phyloP scores from a whole-genome alignment of 2,113 vertebrate genomes.

The Phylloscopus trochiloides region DNA sequence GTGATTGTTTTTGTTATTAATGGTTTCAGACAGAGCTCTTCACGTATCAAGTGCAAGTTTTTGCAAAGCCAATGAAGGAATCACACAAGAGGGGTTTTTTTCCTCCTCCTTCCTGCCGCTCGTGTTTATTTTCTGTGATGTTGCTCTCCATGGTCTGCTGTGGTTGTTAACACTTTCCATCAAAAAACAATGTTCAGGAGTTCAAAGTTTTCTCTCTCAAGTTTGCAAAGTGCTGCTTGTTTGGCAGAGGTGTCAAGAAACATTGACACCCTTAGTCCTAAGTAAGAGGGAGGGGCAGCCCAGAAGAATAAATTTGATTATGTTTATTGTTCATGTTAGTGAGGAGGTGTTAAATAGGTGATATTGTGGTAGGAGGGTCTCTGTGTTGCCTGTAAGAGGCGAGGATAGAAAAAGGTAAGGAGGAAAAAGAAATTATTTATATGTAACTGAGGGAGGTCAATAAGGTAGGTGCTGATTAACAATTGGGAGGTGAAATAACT shows the following conservation, averaged over 20 bases:
- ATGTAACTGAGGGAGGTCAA: background rate
- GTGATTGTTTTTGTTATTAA: constrained; percentile 66
- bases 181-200: constrained; percentile 8
- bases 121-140: constrained; percentile 41
- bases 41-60: constrained; percentile 51
- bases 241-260: background rate
- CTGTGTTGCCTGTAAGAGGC: background rate
- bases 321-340: background rate
- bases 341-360: background rate
- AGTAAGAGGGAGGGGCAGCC: background rate
- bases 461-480: background rate
- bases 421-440: background rate
- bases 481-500: background rate
- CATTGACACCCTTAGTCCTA: background rate
- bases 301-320: background rate
- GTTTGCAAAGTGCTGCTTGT: constrained; percentile 31
- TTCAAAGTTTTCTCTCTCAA: constrained; percentile 51
- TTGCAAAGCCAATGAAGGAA: constrained; percentile 42
- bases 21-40: constrained; percentile 62
- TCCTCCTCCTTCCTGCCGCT: background rate
- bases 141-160: background rate
- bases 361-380: background rate
- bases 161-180: constrained; percentile 46
- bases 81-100: background rate
- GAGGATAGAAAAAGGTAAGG: background rate